Base-by-base conservation (phyloP, 1,140 invertebrate species). In the Meteorus sp. region DNA sequence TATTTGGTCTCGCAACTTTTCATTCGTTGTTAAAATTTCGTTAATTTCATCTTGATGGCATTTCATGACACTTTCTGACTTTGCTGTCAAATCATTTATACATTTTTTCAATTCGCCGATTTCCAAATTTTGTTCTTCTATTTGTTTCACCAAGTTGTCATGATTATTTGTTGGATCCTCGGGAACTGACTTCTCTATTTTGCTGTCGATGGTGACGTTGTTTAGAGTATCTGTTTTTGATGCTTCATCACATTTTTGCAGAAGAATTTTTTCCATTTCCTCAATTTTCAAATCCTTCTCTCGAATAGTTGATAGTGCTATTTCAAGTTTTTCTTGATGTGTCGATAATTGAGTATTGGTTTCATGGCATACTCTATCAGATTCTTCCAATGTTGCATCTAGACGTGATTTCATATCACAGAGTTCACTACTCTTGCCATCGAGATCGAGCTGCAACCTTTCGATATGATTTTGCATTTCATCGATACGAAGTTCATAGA, bases 1-100 rank as follows among this genome's bases (percentile, higher is more conserved):
- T 15, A 43, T 6, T 43, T 54, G 52, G 8, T 54, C 52, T 29
- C n/a, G 41, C 5, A 54, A 7, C 29, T 43, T 41, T 9, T 54
- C 52, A 43, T 39, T 54, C 5, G 22, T 9, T 13, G 9, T 11
- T 20, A 43, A 37, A 17, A 54, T 20, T 13, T 54, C 27, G 19
- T 13, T 23, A 3, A 55, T 41, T 27, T 55, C 27, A 25, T 43
- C 37, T 15, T 27, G 3, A n/a, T 15, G n/a, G 11, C 35, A 33
- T 41, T 41, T 9, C 39, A 15, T 43, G 9, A 19, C 11, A 31
- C 7, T 15, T 17, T 15, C 11, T 3, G 27, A 11, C 7, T n/a
- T 17, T 5, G n/a, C 25, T 15, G 2, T 1, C n/a, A 15, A 8
- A 15, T 48, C 25, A 15, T 48, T 22, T 2, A 48, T 29, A 31